Evolutionary conservation across 2,888 invertebrate species (phyloP).

Genomic region (Melanostoma scalare): DNA sequence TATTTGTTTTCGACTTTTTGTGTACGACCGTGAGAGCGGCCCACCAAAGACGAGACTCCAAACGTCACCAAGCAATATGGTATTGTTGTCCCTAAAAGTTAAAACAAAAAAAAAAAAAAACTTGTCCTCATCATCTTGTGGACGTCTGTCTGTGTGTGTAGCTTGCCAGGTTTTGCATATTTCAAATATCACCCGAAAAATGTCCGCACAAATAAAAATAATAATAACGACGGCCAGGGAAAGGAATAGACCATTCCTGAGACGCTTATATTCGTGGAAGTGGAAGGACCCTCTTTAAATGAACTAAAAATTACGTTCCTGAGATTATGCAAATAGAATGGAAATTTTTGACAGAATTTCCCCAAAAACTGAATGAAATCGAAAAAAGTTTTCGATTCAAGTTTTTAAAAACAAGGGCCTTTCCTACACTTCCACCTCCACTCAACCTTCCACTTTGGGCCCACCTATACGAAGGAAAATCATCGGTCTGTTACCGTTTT

Average conservation of each 20-base stretch:
- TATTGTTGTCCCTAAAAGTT: conserved; percentile 27
- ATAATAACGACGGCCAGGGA: conserved; percentile 49
- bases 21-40: conserved; percentile 55
- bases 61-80: conserved; percentile 65
- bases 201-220: conserved; percentile 66
- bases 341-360: conserved; percentile 67
- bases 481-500: conserved; percentile 30
- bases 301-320: conserved; percentile 72
- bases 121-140: conserved; percentile 48
- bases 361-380: conserved; percentile 46
- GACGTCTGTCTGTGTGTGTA: conserved; percentile 27
- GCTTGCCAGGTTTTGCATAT: conserved; percentile 61
- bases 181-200: conserved; percentile 72
- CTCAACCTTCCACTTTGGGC: background rate
- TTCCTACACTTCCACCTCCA: background rate
- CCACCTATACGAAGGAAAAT: conserved; percentile 13
- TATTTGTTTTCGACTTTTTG: conserved; percentile 64
- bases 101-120: conserved; percentile 37
- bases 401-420: conserved; percentile 44
- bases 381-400: conserved; percentile 56
- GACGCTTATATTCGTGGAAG: conserved; percentile 24
- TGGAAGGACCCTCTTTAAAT: conserved; percentile 30
- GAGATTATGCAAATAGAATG: conserved; percentile 71
- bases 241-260: conserved; percentile 29
- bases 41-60: conserved; percentile 34